phyloP scores from a whole-genome alignment of 1,140 invertebrate genomes.

The Zaprionus africanus region DNA sequence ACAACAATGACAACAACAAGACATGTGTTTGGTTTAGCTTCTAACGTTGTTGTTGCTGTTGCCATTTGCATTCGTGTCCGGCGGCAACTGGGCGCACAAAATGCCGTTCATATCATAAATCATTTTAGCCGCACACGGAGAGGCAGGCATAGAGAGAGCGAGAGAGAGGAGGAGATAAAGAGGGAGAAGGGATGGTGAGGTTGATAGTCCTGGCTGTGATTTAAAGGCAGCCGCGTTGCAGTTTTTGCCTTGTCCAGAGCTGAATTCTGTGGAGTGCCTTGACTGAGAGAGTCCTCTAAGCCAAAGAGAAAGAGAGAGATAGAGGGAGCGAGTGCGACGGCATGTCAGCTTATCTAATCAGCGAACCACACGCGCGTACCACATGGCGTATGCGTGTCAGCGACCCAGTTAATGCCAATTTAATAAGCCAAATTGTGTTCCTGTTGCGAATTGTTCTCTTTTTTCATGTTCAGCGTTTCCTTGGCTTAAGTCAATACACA shows the following conservation, averaged over 20 bases:
- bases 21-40: conserved; percentile 32
- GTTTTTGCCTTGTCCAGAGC: not conserved
- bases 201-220: not conserved
- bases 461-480: conserved; percentile 9
- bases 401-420: conserved; percentile 60
- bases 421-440: conserved; percentile 75
- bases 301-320: not conserved
- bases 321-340: conserved; percentile 4
- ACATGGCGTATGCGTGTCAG: conserved; percentile 36
- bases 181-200: not conserved
- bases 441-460: conserved; percentile 51
- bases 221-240: not conserved
- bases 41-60: conserved; percentile 28
- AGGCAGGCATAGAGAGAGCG: not conserved
- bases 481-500: conserved; percentile 38
- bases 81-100: conserved; percentile 46
- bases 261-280: not conserved
- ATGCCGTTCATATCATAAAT: conserved; percentile 66
- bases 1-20: not conserved
- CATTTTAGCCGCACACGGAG: conserved; percentile 46
- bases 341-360: conserved; percentile 58
- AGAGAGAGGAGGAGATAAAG: too few species aligned
- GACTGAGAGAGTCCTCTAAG: not conserved
- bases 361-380: conserved; percentile 21
- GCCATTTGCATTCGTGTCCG: conserved; percentile 51